These are phyloP conservation scores for Philaethria dido DNA, from an alignment of 2,888 invertebrate genomes.

Conservation along the genomic window DNA sequence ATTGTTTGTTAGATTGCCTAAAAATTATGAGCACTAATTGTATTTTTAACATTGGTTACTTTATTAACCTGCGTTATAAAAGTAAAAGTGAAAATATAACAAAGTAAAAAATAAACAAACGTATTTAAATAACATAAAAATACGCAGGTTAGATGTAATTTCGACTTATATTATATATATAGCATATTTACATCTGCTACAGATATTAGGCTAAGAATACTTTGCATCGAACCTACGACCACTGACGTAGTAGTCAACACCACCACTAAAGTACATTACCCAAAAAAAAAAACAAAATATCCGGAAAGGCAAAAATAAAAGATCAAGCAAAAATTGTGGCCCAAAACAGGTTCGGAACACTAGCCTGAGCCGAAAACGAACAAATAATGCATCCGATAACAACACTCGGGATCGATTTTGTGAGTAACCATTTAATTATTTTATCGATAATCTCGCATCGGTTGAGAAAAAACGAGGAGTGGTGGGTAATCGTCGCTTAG, in stretches of 20 bases:
- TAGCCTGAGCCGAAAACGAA: conserved; percentile 74
- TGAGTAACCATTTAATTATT: conserved; percentile 84
- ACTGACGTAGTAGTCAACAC: background rate
- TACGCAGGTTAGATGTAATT: too few species aligned
- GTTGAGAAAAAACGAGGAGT: conserved; percentile 74
- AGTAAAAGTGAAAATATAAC: too few species aligned
- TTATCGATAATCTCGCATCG: conserved; percentile 83
- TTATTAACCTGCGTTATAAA: too few species aligned
- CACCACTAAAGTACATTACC: background rate
- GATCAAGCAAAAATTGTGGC: conserved; percentile 22
- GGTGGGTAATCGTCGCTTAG: conserved; percentile 81
- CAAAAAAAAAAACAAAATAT: conserved; percentile 8
- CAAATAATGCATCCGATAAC: conserved; percentile 79
- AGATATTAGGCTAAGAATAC: too few species aligned
- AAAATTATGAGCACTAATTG: too few species aligned
- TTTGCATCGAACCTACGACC: too few species aligned
- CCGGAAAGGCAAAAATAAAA: conserved; percentile 14
- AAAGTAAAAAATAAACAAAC: too few species aligned
- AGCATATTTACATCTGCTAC: too few species aligned
- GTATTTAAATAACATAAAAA: too few species aligned
- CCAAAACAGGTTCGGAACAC: conserved; percentile 48
- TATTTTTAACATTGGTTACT: too few species aligned
- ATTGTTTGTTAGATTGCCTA: too few species aligned
- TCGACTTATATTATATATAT: too few species aligned
- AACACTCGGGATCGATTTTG: conserved; percentile 83